A percentile compares a stretch with the other conserved stretches of the same genome.
These are phyloP conservation scores for Indicator indicator DNA, from an alignment of 2,113 vertebrate species.

Conservation along the genomic window DNA sequence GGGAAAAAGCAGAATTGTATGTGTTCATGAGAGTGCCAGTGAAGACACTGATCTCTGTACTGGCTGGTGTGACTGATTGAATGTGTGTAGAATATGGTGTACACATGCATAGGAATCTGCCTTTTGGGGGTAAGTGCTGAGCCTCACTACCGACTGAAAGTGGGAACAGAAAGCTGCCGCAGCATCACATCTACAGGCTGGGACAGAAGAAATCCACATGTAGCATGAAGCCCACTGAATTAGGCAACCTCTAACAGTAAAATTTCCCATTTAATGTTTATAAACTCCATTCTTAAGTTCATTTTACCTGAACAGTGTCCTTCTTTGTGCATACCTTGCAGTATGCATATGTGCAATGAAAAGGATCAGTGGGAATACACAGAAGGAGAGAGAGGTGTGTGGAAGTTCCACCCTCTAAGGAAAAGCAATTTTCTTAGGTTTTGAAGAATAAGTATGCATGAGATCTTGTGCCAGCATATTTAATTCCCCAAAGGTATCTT, in stretches of 20 bases:
- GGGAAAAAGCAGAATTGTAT: neutral
- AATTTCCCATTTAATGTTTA: neutral
- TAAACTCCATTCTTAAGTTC: neutral
- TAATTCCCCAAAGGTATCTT: neutral
- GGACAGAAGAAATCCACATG: neutral
- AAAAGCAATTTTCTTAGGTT: neutral
- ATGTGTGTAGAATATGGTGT: too few species aligned
- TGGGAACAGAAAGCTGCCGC: neutral
- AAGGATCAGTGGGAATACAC: accelerated
- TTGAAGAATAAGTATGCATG: neutral
- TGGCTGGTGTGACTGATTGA: accelerated
- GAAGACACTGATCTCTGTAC: neutral
- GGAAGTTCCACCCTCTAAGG: neutral
- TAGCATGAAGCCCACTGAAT: neutral
- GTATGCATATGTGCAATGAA: neutral
- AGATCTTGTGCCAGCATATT: neutral
- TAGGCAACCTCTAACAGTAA: neutral
- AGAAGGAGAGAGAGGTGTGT: neutral
- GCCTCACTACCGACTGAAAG: neutral
- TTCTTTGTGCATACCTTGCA: neutral
- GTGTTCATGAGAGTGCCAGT: neutral
- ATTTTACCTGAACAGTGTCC: neutral
- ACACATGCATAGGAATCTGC: accelerated
- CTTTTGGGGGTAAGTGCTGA: accelerated
- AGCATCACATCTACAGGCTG: neutral